phyloP scores from a whole-genome alignment of 1,140 invertebrate genomes.

The Trissolcus basalis region DNA sequence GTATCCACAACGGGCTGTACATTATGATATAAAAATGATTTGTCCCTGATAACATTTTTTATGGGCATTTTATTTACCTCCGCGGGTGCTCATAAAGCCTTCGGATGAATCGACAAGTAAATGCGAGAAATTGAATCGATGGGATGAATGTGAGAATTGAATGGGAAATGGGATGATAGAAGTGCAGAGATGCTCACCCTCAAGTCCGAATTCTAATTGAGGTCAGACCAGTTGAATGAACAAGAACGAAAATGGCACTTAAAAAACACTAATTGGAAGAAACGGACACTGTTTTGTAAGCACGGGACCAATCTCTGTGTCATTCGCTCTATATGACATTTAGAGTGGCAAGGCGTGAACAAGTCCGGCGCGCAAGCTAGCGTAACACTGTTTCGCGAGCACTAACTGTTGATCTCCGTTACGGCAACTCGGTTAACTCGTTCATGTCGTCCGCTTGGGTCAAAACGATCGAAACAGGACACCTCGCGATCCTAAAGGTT shows the following conservation, averaged over 20 bases:
- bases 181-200: too few species aligned
- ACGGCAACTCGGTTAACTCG: slow-evolving; percentile 60
- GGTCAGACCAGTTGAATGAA: slow-evolving; percentile 1
- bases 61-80: too few species aligned
- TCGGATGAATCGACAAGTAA: too few species aligned
- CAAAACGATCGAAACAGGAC: slow-evolving; percentile 49
- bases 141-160: too few species aligned
- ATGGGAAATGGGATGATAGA: too few species aligned
- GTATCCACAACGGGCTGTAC: too few species aligned
- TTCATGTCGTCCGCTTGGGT: slow-evolving; percentile 48
- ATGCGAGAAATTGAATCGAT: too few species aligned
- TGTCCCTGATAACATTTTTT: too few species aligned
- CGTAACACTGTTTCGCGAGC: slow-evolving; percentile 19
- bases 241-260: slow-evolving; percentile 22
- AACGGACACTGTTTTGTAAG: slow-evolving; percentile 7
- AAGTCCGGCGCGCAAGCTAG: background rate
- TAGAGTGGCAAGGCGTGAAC: background rate
- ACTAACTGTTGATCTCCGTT: slow-evolving; percentile 18
- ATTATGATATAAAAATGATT: too few species aligned
- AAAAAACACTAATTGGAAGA: slow-evolving; percentile 21
- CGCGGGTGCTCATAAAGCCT: too few species aligned
- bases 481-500: slow-evolving; percentile 64
- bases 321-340: slow-evolving; percentile 14
- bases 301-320: slow-evolving; percentile 9
- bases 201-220: background rate